Evolutionary conservation across 2,797 vertebrate species (phyloP), one percentile per base, ranked within the genome.

Genomic region (Peromyscus aztecus): DNA sequence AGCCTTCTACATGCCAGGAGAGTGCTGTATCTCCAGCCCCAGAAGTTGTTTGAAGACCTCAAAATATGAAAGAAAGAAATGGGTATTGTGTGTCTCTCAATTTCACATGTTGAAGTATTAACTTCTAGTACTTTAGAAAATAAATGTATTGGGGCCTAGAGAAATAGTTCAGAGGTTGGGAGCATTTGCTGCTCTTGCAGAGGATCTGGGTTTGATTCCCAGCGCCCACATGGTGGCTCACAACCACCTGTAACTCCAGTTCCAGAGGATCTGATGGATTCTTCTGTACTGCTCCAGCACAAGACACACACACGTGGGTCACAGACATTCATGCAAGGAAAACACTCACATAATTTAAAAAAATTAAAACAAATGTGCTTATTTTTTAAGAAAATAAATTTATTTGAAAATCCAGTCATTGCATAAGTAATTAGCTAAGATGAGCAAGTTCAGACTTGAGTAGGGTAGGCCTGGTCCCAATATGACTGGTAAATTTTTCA

Each of bases 21-120:
- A 85, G 11, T 16, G 16, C 52, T 65, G 8, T 67, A 31, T 24
- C 8, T 29, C 81, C 9, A 61, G 2, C 6, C 31, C 49, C 24
- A 14, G 16, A 61, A 59, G 4, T 59, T 94, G 71, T 85, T 95
- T n/a, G 52, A 59, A 61, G 34, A 80, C 57, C 27, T 81, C 59
- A 80, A 34, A 83, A 93, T 83, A 89, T 52, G 29, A 40, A 46
- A 83, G 82, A 81, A 24, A 92, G 65, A 90, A 88, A 85, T 49
- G 57, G 40, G 17, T 71, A 88, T n/a, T 57, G 14, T 57, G 14
- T 73, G 43, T 34, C 55, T 75, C 69, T 89, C 23, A 61, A 40
- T 73, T 90, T 87, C 63, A 5, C 29, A 61, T 73, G 52, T 34
- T 19, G 59, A 67, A 17, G 5, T 40, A 19, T 52, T 90, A 86